Base-by-base conservation (phyloP, 2,888 invertebrate genomes). In the Lithophane semibrunnea region DNA sequence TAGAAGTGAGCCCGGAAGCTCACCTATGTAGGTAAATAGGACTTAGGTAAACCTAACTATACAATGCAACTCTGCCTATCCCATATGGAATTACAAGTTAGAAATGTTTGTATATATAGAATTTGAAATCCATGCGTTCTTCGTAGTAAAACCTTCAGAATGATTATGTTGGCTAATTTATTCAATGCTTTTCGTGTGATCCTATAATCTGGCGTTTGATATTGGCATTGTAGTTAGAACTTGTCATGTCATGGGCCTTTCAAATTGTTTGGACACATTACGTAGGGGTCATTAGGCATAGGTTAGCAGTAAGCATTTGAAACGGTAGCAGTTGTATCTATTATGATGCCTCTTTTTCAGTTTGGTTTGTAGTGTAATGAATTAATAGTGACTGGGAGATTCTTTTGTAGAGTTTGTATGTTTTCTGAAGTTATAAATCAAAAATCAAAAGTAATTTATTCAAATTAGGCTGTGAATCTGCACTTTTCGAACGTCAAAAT, bases 211-310 rank as follows among this genome's bases (percentile, higher is more conserved):
- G 42, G 63, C 65, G 37, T 75, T 56, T 65, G 61, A 66, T 75
- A 84, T 83, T 75, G 21, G 61, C 21, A 47, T 82, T 79, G 24
- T 37, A 58, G 49, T 79, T 82, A 82, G 82, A 82, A 5, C 61
- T 37, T 47, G 75, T 60, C 61, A 44, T 54, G 82, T 60, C 64
- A 78, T 4, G 4, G 73, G 52, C 58, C 73, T 58, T n/a, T 24
- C 24, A 61, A 66, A 65, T 54, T 81, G 47, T 66, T 82, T 42
- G 54, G 13, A 47, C 13, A 66, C 18, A 60, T 73, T 44, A 52
- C 3, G 44, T 54, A 24, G 29, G 67, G 73, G 56, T 21, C 79
- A 69, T 56, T 49, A 79, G 24, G 44, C 52, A 58, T 12, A 58
- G 9, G 9, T 42, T 49, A 56, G 44, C 16, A 29, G 5, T 42